Base-by-base conservation (phyloP, 1,140 invertebrate species). In the Globodera rostochiensis region DNA sequence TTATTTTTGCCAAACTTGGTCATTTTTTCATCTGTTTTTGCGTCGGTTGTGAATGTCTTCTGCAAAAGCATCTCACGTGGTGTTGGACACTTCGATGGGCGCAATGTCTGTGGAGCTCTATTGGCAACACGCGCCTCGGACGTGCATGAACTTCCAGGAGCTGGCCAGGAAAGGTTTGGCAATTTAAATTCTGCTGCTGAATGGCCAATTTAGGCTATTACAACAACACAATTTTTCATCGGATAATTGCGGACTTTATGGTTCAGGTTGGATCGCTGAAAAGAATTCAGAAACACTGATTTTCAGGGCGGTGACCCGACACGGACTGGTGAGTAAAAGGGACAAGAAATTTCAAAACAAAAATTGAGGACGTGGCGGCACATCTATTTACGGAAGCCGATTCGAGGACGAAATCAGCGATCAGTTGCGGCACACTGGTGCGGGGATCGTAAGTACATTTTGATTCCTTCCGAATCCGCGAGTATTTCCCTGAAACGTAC, bases 231-330 rank as follows among this genome's bases (percentile, higher is more conserved):
- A 96, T 96, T 88, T 99, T 98, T 91, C 97, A 99, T 90, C 92
- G 97, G 88, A 94, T 99, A 64, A 98, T 99, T 81, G 90, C 93
- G 82, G 95, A 98, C 91, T 98, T 99, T 90, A 98, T 99, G 96
- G 97, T 98, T 87, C n/a, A 21, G 21, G 50, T 80, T 36, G 25
- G 73, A 77, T 50, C 46, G 8, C 74, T 9, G 45, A 53, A 78
- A 66, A n/a, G 9, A 60, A 9, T 84, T 87, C 64, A 71, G 87
- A 95, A 86, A 19, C 6, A 19, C 5, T 64, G 15, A 19, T 15
- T 64, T 93, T 19, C 96, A 96, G 92, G 96, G 96, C 66, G 97
- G 97, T 66, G 96, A 98, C 91, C 96, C 96, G 0, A 95, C 94
- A 84, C 96, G 96, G 9, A 95, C 95, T 87, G 96, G 96, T 47